phyloP scores from a whole-genome alignment of 2,113 vertebrate genomes.

The Albula goreensis region DNA sequence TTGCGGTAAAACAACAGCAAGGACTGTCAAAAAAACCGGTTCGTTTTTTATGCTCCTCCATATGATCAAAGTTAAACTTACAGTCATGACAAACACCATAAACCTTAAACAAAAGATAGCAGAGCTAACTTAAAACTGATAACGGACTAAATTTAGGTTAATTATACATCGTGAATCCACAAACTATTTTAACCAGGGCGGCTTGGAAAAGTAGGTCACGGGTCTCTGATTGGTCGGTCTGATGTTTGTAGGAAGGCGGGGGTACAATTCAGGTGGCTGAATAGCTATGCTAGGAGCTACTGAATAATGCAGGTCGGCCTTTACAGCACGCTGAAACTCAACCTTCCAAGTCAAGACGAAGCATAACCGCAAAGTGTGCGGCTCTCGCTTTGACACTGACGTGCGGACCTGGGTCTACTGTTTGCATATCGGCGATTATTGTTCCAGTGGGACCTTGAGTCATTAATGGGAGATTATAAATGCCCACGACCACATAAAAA shows the following conservation, averaged over 20 bases:
- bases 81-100: neutral
- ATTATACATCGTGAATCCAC: neutral
- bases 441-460: neutral
- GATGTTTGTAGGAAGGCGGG: slow-evolving; percentile 7
- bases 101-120: neutral
- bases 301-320: slow-evolving; percentile 46
- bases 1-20: neutral
- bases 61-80: neutral
- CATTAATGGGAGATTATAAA: neutral
- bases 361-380: neutral
- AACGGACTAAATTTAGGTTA: neutral
- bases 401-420: too few species aligned
- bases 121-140: neutral
- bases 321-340: slow-evolving; percentile 32
- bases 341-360: slow-evolving; percentile 31
- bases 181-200: too few species aligned
- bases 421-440: neutral
- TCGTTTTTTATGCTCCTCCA: neutral
- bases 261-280: slow-evolving; percentile 35
- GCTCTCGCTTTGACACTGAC: neutral
- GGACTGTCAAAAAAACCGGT: neutral
- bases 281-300: slow-evolving; percentile 24
- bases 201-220: neutral
- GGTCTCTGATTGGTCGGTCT: slow-evolving; percentile 32
- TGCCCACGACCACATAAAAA: too few species aligned